phyloP scores from a whole-genome alignment of 1,140 invertebrate genomes.

The Drosophila dunni region DNA sequence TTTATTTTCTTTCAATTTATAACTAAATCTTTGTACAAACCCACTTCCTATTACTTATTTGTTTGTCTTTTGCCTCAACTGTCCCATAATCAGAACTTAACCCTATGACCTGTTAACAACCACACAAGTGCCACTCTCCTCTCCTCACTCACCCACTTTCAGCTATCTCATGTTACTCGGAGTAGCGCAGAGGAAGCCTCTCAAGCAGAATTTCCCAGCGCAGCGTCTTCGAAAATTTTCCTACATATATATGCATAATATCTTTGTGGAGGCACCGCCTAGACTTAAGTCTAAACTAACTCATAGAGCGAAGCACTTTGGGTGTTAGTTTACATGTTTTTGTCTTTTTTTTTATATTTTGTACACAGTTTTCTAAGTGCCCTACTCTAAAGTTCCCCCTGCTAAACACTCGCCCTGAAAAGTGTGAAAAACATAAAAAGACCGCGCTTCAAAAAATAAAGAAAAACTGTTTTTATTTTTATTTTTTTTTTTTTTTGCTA shows the following conservation, averaged over 20 bases:
- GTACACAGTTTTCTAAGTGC: slow-evolving; percentile 28
- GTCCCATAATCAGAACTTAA: slow-evolving; percentile 60
- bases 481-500: slow-evolving; percentile 27
- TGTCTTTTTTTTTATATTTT: slow-evolving; percentile 34
- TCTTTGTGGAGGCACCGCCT: slow-evolving; percentile 13
- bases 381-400: slow-evolving; percentile 9
- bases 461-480: slow-evolving; percentile 19
- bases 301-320: slow-evolving; percentile 63
- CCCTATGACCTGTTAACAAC: slow-evolving; percentile 61
- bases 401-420: slow-evolving; percentile 33
- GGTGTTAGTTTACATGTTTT: slow-evolving; percentile 75
- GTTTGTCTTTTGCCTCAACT: neutral
- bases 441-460: slow-evolving; percentile 71
- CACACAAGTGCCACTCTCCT: slow-evolving; percentile 34
- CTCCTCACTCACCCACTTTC: slow-evolving; percentile 3
- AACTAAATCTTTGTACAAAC: too few species aligned
- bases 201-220: slow-evolving; percentile 24
- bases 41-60: too few species aligned
- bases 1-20: too few species aligned
- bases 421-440: slow-evolving; percentile 78
- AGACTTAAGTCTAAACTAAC: slow-evolving; percentile 56
- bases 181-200: slow-evolving; percentile 2
- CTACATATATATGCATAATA: neutral
- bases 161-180: slow-evolving; percentile 22
- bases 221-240: slow-evolving; percentile 30